Conservation (phyloP, 2,888 invertebrate species). For the Idaea biselata region DNA sequence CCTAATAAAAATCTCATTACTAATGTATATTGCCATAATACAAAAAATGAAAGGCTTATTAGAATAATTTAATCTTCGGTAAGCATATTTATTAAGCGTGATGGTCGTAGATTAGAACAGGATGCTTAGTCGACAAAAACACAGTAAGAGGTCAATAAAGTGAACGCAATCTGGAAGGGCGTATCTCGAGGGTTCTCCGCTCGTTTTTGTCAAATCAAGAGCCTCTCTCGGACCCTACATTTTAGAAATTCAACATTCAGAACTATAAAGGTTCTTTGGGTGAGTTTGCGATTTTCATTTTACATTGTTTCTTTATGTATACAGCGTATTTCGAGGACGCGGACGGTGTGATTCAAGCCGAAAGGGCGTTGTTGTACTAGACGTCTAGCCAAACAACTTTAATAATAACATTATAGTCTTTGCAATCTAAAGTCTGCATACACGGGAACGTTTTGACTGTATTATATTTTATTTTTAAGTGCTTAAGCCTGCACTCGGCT, state of each 20-base stretch:
- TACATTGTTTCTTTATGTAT: not conserved
- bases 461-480: no score
- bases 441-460: no score
- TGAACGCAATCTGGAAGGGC: conserved; percentile 48
- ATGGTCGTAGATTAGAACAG: conserved; percentile 25
- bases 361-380: no score
- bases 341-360: no score
- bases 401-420: no score
- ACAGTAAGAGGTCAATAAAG: conserved; percentile 45
- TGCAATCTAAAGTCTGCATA: no score
- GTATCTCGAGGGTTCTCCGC: conserved; percentile 48
- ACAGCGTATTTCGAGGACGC: no score
- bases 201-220: conserved; percentile 59
- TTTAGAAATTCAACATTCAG: conserved; percentile 3
- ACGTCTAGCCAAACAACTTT: no score
- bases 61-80: not conserved
- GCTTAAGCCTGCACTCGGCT: no score
- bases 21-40: no score
- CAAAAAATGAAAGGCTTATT: no score
- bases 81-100: conserved; percentile 18
- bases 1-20: no score
- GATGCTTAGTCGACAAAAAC: conserved; percentile 35
- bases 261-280: not conserved
- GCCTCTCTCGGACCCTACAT: conserved; percentile 26
- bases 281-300: not conserved